Evolutionary conservation across 2,888 invertebrate genomes (phyloP).

Genomic region (Danaus chrysippus): DNA sequence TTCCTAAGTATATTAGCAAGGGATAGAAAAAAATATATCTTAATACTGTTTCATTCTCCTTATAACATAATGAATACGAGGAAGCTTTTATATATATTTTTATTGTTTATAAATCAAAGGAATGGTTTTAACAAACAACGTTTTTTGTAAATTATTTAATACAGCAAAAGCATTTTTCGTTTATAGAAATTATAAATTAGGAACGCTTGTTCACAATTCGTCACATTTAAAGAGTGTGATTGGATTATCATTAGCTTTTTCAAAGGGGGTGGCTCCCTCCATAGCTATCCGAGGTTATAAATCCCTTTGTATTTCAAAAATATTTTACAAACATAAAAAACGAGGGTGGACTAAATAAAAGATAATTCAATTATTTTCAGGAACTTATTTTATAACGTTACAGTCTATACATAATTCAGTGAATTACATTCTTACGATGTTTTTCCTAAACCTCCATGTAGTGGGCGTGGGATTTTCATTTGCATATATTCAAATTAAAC

Average conservation of each 20-base stretch:
- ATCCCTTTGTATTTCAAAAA: constrained; percentile 9
- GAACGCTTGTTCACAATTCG: constrained; percentile 71
- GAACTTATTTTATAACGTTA: background rate
- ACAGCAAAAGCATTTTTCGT: too few species aligned
- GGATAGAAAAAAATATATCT: constrained; percentile 4
- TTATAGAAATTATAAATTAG: constrained; percentile 18
- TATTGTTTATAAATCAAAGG: too few species aligned
- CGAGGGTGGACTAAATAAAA: constrained; percentile 2
- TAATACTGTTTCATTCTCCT: background rate
- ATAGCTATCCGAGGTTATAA: constrained; percentile 25
- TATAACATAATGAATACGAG: too few species aligned
- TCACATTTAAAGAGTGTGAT: constrained; percentile 61
- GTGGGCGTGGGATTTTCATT: constrained; percentile 57
- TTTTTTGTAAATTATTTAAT: too few species aligned
- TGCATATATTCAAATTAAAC: constrained; percentile 60
- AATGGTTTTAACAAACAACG: too few species aligned
- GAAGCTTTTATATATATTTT: too few species aligned
- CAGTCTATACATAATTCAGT: constrained; percentile 7
- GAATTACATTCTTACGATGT: constrained; percentile 12
- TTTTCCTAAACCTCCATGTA: constrained; percentile 21
- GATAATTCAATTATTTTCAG: background rate
- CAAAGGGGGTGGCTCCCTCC: constrained; percentile 19
- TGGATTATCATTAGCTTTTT: constrained; percentile 54
- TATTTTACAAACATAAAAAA: background rate
- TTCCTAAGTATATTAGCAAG: constrained; percentile 6